Conservation (phyloP, 2,113 vertebrate species). For the Spheniscus mendiculus region DNA sequence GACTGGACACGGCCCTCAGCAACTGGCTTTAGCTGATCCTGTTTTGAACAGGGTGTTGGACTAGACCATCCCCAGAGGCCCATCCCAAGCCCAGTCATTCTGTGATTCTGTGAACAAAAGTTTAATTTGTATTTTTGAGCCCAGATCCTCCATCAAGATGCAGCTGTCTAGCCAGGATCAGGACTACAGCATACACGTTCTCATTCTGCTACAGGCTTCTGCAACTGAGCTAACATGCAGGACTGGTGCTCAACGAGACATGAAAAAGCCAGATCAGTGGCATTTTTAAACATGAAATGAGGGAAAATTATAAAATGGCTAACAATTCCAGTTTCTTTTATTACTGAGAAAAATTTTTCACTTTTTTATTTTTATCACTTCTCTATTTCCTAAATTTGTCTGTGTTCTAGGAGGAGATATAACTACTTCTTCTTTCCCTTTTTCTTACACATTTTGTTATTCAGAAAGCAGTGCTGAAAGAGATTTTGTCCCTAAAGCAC, state of each 20-base stretch:
- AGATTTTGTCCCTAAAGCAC: not conserved
- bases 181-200: not conserved
- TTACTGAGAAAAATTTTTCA: not conserved
- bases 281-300: not conserved
- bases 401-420: not conserved
- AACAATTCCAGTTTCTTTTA: not conserved
- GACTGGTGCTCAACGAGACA: fast-evolving
- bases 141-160: not conserved
- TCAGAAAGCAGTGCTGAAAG: not conserved
- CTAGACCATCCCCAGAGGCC: not conserved
- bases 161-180: not conserved
- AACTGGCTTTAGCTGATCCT: not conserved
- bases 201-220: not conserved
- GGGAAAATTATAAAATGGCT: not conserved
- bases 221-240: not conserved
- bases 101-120: not conserved
- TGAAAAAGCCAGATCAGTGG: not conserved
- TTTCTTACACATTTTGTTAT: not conserved
- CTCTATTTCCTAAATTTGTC: not conserved
- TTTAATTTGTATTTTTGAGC: not conserved
- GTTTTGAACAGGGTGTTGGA: not conserved
- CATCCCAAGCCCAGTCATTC: not conserved
- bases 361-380: not conserved
- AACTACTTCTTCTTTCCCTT: not conserved
- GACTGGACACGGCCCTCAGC: not conserved